Percentiles rank a stretch among this genome's conserved stretches.
phyloP scores from a whole-genome alignment of 2,888 invertebrate species.

The Drosophila subsilvestris region DNA sequence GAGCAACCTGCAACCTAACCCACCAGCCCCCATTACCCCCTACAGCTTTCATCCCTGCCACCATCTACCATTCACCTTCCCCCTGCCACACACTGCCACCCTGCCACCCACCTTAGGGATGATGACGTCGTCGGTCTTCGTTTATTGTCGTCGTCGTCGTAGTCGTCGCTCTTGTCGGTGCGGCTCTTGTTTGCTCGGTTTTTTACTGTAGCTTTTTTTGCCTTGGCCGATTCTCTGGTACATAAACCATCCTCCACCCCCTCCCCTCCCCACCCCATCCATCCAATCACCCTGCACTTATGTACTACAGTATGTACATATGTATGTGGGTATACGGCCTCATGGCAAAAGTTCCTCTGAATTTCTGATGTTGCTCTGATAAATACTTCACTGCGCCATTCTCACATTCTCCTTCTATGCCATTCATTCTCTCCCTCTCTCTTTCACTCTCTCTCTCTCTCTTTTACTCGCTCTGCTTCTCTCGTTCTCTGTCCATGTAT shows the following conservation, averaged over 20 bases:
- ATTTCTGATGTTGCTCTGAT: conserved; percentile 82
- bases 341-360: conserved; percentile 72
- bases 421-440: conserved; percentile 11
- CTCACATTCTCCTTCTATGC: conserved; percentile 6
- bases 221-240: conserved; percentile 75
- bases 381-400: conserved; percentile 71
- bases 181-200: conserved; percentile 22
- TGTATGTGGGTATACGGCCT: conserved; percentile 42
- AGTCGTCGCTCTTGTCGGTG: conserved; percentile 5
- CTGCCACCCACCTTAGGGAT: conserved; percentile 61
- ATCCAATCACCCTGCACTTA: background rate
- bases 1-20: conserved; percentile 24
- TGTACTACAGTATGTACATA: conserved; percentile 10
- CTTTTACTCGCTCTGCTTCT: background rate
- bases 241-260: conserved; percentile 24
- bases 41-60: background rate
- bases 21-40: conserved; percentile 20
- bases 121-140: conserved; percentile 62
- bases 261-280: background rate
- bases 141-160: conserved; percentile 38
- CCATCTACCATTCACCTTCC: no score
- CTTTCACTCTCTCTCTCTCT: conserved; percentile 6
- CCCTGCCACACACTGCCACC: conserved; percentile 17
- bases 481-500: conserved; percentile 17
- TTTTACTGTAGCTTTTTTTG: conserved; percentile 63